Conservation (phyloP, 2,113 vertebrate species). For the Tenebrosternarchus preto region DNA sequence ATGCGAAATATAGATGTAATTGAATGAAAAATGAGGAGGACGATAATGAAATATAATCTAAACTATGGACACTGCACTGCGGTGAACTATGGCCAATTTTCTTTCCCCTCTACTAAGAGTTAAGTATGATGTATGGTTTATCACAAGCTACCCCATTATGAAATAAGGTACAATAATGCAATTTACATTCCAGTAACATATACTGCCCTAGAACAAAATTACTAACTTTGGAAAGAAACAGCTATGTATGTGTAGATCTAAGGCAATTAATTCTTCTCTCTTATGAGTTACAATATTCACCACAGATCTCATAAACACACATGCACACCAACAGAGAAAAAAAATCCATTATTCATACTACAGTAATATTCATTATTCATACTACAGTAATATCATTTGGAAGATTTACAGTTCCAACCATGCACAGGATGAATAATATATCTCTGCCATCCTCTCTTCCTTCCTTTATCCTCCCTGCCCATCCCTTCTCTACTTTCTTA, state of each 20-base stretch:
- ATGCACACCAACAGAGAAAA: background rate
- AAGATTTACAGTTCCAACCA: slow-evolving; percentile 40
- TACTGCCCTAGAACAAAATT: slow-evolving; percentile 37
- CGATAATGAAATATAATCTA: background rate
- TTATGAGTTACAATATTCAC: slow-evolving; percentile 38
- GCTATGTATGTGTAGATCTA: slow-evolving; percentile 24
- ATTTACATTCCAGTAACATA: slow-evolving; percentile 42
- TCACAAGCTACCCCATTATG: slow-evolving; percentile 32
- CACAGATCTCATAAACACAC: background rate
- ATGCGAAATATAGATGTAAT: background rate
- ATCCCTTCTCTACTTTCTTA: background rate
- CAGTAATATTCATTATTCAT: slow-evolving; percentile 45
- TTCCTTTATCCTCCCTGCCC: background rate
- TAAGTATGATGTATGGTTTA: slow-evolving; percentile 38
- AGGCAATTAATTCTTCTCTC: slow-evolving; percentile 48
- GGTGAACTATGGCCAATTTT: no score
- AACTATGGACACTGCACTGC: background rate
- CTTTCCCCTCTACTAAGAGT: slow-evolving; percentile 15
- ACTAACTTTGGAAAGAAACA: slow-evolving; percentile 47
- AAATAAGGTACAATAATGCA: slow-evolving; percentile 17
- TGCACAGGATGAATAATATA: slow-evolving; percentile 40
- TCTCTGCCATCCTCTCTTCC: slow-evolving; percentile 6
- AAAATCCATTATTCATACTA: slow-evolving; percentile 43
- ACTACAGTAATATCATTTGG: slow-evolving; percentile 44
- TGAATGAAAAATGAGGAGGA: background rate